Conservation (phyloP, 1,140 invertebrate species). For the Acromyrmex heyeri region DNA sequence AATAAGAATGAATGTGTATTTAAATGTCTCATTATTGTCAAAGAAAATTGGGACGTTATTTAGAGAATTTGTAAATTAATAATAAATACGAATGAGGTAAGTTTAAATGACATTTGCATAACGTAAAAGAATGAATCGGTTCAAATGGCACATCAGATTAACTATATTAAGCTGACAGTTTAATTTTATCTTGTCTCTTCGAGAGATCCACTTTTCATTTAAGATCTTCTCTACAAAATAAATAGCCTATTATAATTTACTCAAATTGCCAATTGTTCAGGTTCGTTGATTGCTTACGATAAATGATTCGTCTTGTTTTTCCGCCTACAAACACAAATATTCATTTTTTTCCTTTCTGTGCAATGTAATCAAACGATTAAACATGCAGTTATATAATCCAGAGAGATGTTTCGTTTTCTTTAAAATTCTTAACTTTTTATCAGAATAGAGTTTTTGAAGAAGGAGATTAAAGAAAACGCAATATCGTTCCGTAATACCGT, state of each 20-base stretch:
- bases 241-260: conserved; percentile 79
- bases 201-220: conserved; percentile 40
- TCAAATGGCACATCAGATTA: conserved; percentile 1
- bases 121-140: conserved; percentile 26
- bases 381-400: not conserved
- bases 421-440: not conserved
- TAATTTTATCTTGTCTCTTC: conserved; percentile 64
- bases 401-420: not conserved
- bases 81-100: not conserved
- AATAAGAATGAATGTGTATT: not conserved
- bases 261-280: conserved; percentile 72
- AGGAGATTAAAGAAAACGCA: not conserved
- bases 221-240: conserved; percentile 72
- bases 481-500: not conserved
- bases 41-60: not conserved
- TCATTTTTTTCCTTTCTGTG: not conserved
- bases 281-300: conserved; percentile 20
- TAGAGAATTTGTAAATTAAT: not conserved
- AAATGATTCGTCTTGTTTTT: conserved; percentile 15
- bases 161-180: conserved; percentile 59
- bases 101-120: not conserved
- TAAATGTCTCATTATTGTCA: not conserved
- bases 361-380: not conserved
- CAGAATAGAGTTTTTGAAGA: not conserved
- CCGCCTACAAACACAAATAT: not conserved